Percentiles rank a stretch among this genome's conserved stretches.
Conservation (phyloP, 2,113 vertebrate genomes). For the Lophochroa leadbeateri region DNA sequence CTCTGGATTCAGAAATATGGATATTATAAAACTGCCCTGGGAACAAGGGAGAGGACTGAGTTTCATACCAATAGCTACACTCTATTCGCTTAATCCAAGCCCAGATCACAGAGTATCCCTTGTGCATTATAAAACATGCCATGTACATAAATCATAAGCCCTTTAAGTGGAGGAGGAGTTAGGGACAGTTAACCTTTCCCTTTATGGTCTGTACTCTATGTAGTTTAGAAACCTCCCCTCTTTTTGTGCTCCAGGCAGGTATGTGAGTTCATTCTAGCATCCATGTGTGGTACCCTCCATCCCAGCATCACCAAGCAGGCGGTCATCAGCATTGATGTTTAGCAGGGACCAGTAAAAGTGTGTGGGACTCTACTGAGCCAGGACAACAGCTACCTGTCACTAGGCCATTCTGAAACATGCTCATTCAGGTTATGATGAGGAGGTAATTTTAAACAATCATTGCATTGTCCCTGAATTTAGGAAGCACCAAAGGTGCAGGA, state of each 20-base stretch:
- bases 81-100: background rate
- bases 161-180: background rate
- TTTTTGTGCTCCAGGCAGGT: background rate
- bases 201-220: background rate
- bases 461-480: background rate
- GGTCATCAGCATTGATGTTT: background rate
- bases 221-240: background rate
- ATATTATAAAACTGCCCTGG: conserved; percentile 1
- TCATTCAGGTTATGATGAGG: background rate
- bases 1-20: background rate
- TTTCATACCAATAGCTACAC: background rate
- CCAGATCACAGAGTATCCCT: background rate
- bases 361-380: background rate
- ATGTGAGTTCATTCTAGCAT: background rate
- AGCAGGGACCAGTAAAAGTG: background rate
- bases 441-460: background rate
- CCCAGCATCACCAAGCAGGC: background rate
- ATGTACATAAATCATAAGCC: background rate
- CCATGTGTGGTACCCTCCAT: background rate
- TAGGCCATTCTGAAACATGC: background rate
- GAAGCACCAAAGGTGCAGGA: background rate
- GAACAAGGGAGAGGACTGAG: background rate
- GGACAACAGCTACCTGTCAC: background rate
- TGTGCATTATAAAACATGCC: background rate
- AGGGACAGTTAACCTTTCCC: background rate